phyloP scores from a whole-genome alignment of 2,113 vertebrate genomes.

The Fulmarus glacialis region DNA sequence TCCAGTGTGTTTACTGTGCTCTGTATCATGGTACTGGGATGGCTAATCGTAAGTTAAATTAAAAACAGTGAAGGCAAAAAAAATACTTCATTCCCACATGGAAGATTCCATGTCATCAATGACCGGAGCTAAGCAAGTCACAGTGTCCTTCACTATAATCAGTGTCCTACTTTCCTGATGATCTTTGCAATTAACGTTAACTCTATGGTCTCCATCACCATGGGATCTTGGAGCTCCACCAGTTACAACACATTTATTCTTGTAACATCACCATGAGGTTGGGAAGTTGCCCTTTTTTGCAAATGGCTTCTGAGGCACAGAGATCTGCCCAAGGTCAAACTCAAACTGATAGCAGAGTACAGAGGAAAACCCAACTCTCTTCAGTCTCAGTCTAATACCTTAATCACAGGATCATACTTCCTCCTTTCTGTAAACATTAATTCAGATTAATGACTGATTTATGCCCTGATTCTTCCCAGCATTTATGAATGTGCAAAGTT shows the following conservation, averaged over 20 bases:
- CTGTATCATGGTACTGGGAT: neutral
- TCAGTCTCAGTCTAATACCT: neutral
- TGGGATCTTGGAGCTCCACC: neutral
- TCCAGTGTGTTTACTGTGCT: neutral
- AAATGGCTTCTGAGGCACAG: neutral
- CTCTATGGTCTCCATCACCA: neutral
- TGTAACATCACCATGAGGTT: fast-evolving
- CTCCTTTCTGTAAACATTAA: neutral
- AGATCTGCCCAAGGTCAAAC: neutral
- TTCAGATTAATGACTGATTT: constrained; percentile 5
- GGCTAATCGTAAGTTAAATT: neutral
- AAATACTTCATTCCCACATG: neutral
- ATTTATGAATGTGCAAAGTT: neutral
- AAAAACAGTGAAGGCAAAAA: neutral
- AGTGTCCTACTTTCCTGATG: neutral
- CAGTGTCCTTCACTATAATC: neutral
- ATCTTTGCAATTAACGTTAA: neutral
- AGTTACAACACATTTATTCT: neutral
- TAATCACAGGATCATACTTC: neutral
- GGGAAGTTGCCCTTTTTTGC: neutral
- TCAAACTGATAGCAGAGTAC: neutral
- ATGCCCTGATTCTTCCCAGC: neutral
- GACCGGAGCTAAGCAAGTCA: neutral
- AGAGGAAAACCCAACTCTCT: neutral
- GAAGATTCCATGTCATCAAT: neutral